Evolutionary conservation across 2,888 invertebrate species (phyloP).

Genomic region (Ophion costatus): DNA sequence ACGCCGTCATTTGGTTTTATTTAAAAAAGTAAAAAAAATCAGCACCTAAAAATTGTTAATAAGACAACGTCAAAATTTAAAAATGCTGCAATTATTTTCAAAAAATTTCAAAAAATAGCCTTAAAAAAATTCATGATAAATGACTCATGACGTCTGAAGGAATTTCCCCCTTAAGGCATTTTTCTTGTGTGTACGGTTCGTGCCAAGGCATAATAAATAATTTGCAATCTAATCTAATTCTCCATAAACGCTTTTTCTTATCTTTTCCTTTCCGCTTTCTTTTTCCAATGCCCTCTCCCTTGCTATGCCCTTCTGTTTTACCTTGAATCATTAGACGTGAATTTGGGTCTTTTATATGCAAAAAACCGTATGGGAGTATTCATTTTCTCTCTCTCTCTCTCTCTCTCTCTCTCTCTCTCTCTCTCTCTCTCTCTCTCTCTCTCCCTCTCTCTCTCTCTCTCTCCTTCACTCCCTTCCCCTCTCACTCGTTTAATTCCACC

Average conservation of each 20-base stretch:
- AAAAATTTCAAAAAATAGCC: too few relatives aligned
- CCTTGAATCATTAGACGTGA: too few relatives aligned
- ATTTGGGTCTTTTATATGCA: not conserved
- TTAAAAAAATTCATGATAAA: too few relatives aligned
- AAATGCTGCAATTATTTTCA: too few relatives aligned
- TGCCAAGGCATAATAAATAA: not conserved
- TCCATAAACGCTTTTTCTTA: too few relatives aligned
- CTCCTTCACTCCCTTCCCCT: not conserved
- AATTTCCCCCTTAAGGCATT: not conserved
- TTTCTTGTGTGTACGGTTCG: not conserved
- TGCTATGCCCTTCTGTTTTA: too few relatives aligned
- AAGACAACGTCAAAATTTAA: too few relatives aligned
- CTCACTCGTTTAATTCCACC: not conserved
- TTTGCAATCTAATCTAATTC: not conserved
- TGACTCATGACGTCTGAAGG: too few relatives aligned
- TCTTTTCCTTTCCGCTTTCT: not conserved
- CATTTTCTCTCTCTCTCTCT: constrained; percentile 7
- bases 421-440: constrained; percentile 16
- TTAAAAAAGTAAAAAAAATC: too few relatives aligned
- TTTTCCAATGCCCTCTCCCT: not conserved
- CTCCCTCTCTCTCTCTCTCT: constrained; percentile 10
- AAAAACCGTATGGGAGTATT: constrained; percentile 14
- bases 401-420: constrained; percentile 9
- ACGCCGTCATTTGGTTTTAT: too few relatives aligned
- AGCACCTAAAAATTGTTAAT: too few relatives aligned